A percentile compares a stretch with the other conserved stretches of the same genome.
Evolutionary conservation across 2,888 invertebrate species (phyloP).

Genomic region (Drosophila tripunctata): DNA sequence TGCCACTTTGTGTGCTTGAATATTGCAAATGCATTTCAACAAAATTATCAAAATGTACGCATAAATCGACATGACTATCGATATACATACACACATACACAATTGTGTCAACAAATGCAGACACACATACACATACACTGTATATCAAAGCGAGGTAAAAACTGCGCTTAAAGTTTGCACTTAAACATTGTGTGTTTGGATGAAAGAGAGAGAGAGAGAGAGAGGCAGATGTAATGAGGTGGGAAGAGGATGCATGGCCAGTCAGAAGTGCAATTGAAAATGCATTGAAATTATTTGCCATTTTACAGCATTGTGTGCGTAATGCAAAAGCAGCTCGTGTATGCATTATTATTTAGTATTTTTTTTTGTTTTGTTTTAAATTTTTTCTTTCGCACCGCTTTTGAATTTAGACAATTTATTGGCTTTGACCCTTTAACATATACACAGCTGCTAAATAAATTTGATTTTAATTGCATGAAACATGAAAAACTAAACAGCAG

Average conservation of each 20-base stretch:
- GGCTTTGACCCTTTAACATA: conserved; percentile 64
- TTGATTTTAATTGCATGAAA: conserved; percentile 35
- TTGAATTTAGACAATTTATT: conserved; percentile 70
- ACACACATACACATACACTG: background rate
- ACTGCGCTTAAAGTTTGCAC: conserved; percentile 20
- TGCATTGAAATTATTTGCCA: conserved; percentile 66
- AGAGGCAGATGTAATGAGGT: background rate
- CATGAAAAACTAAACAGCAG: too few species aligned
- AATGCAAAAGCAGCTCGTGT: conserved; percentile 6
- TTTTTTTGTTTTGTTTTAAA: too few species aligned
- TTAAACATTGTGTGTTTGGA: conserved; percentile 7
- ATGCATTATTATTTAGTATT: conserved; percentile 23
- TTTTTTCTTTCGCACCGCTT: conserved; percentile 1
- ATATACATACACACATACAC: background rate
- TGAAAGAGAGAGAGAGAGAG: background rate
- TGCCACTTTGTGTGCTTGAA: conserved; percentile 20
- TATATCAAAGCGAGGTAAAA: background rate
- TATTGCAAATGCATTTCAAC: conserved; percentile 21
- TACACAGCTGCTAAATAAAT: conserved; percentile 37
- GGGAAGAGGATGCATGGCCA: background rate
- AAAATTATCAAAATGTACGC: conserved; percentile 24
- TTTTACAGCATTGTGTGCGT: conserved; percentile 52
- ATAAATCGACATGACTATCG: conserved; percentile 23
- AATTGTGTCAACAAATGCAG: background rate
- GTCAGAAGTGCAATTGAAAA: conserved; percentile 65